phyloP scores from a whole-genome alignment of 2,113 vertebrate species.

The Jaculus jaculus region DNA sequence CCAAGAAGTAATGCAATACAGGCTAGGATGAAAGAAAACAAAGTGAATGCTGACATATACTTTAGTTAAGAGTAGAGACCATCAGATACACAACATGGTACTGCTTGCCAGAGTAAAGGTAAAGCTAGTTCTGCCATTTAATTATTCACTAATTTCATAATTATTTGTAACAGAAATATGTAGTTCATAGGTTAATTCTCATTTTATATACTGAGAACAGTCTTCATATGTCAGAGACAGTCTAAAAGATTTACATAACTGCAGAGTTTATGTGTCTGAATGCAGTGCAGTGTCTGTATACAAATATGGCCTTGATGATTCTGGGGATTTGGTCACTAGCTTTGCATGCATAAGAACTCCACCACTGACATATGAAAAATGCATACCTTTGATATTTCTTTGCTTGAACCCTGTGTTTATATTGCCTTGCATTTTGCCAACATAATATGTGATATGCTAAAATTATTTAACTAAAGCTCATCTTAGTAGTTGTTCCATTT shows the following conservation, averaged over 20 bases:
- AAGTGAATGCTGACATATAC: background rate
- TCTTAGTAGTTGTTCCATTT: conserved; percentile 44
- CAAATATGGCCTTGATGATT: background rate
- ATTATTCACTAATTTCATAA: background rate
- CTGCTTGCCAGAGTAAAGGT: background rate
- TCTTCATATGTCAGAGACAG: background rate
- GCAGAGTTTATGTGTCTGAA: background rate
- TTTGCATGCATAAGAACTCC: conserved; percentile 23
- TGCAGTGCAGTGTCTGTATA: background rate
- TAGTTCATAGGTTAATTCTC: background rate
- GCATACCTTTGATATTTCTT: background rate
- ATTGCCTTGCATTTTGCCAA: conserved; percentile 25
- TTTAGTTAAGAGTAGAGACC: background rate
- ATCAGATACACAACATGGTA: background rate
- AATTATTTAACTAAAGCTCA: conserved; percentile 50
- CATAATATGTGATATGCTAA: background rate
- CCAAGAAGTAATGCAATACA: background rate
- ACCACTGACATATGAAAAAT: background rate
- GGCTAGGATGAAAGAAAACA: background rate
- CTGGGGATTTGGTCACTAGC: background rate
- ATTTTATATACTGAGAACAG: background rate
- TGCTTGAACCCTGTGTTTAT: background rate
- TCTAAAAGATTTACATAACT: background rate
- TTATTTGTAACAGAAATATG: background rate
- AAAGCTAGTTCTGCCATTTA: background rate